Evolutionary conservation across 1,140 invertebrate species (phyloP), one percentile per base, ranked within the genome.

Genomic region (Drosophila miranda): DNA sequence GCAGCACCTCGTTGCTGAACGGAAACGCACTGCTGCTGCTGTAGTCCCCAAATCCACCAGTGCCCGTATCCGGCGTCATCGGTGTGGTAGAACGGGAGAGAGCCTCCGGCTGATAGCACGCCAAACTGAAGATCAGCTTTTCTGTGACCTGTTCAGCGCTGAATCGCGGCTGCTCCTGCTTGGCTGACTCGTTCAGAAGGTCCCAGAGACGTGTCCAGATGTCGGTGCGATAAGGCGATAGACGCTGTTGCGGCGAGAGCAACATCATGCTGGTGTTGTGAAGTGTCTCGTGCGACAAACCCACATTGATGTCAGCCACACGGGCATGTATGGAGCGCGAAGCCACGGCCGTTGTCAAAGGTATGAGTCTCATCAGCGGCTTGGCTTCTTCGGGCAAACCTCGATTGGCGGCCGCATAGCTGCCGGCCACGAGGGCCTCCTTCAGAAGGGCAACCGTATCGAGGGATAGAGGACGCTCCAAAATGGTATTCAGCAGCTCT

Each of bases 91-190:
- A 96, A 81, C 95, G 93, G 0, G 96, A 97, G 6, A 97, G 88
- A 1, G 95, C 96, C 92, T 97, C 96, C 0, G 96, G 96, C 92
- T 95, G 95, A 90, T 97, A 96, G 87, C 95, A 96, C 51, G 95
- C 94, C 68, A 96, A 90, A 50, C 95, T 96, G 28, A 96, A 93
- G 64, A 95, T 92, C 5, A 96, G 91, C 72, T 96, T 95, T 63
- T 96, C 95, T 2, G 94, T 93, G 21, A 96, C 95, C 75, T 94
- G 93, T 58, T 92, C 93, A 1, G 94, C 93, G 60, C 92, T 93
- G 70, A 96, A 96, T 56, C 94, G 93, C 2, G 92, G 91, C 78
- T 92, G 93, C 46, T 92, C 93, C 61, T 93, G 93, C 54, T 92
- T 92, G 58, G 90, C 91, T 0, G 88, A 80, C 0, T 91, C 91